Conservation (phyloP, 2,888 invertebrate genomes). For the Ephialtes manifestator region DNA sequence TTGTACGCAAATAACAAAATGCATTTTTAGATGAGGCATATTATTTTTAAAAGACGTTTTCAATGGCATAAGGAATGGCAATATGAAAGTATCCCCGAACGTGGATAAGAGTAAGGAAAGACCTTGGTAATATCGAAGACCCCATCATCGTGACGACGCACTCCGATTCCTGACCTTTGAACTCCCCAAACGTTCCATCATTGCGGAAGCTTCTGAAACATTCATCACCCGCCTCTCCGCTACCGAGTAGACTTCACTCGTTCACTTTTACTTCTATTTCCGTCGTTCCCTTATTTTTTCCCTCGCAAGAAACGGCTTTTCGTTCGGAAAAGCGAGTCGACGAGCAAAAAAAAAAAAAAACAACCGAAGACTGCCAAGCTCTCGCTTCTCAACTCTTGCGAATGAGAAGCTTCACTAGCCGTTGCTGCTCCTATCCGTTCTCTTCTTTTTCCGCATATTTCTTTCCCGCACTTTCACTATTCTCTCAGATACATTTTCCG, state of each 20-base stretch:
- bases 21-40: no score
- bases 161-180: constrained; percentile 64
- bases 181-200: constrained; percentile 77
- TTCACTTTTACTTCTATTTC: constrained; percentile 63
- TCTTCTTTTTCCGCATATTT: constrained; percentile 6
- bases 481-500: not conserved
- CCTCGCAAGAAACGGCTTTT: constrained; percentile 31
- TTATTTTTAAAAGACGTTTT: no score
- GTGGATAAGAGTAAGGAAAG: not conserved
- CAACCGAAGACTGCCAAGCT: constrained; percentile 43
- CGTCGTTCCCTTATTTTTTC: constrained; percentile 3
- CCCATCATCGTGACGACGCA: constrained; percentile 30
- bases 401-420: constrained; percentile 4
- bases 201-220: constrained; percentile 74
- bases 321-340: constrained; percentile 46
- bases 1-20: no score
- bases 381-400: constrained; percentile 23
- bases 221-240: constrained; percentile 75
- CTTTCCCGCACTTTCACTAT: constrained; percentile 9
- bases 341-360: constrained; percentile 43
- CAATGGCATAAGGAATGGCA: no score
- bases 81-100: not conserved
- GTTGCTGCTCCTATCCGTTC: constrained; percentile 10
- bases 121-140: constrained; percentile 23
- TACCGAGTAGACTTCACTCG: constrained; percentile 46